Conservation (phyloP, 2,797 vertebrate species). For the Intellagama lesueurii region DNA sequence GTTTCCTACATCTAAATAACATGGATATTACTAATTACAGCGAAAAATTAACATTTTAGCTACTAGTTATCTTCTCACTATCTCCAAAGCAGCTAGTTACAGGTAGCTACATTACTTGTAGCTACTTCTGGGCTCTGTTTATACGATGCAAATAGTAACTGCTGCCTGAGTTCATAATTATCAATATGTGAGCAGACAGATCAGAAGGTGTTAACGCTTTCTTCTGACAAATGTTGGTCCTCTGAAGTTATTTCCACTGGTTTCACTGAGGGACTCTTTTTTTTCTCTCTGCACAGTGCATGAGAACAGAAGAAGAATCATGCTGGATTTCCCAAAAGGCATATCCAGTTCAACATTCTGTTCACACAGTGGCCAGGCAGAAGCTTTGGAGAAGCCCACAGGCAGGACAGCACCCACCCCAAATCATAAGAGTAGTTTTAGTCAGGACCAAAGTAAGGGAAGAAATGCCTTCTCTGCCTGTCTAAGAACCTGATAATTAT, state of each 20-base stretch:
- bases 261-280: neutral
- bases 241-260: neutral
- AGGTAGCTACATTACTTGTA: too few species aligned
- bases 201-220: too few species aligned
- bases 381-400: neutral
- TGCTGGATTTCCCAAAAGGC: neutral
- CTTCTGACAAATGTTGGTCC: too few species aligned
- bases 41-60: too few species aligned
- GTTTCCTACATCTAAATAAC: too few species aligned
- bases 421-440: neutral
- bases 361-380: neutral
- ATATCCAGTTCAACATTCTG: neutral
- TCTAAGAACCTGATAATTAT: neutral
- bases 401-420: neutral
- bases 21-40: too few species aligned
- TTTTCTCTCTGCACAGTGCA: neutral
- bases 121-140: too few species aligned
- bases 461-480: neutral
- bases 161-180: too few species aligned
- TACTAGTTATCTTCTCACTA: too few species aligned
- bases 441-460: neutral
- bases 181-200: too few species aligned
- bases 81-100: too few species aligned
- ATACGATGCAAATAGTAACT: too few species aligned
- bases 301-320: neutral